These are phyloP conservation scores for Tokudaia tokunoshimensis DNA, from an alignment of 2,797 vertebrate species.

Conservation along the genomic window DNA sequence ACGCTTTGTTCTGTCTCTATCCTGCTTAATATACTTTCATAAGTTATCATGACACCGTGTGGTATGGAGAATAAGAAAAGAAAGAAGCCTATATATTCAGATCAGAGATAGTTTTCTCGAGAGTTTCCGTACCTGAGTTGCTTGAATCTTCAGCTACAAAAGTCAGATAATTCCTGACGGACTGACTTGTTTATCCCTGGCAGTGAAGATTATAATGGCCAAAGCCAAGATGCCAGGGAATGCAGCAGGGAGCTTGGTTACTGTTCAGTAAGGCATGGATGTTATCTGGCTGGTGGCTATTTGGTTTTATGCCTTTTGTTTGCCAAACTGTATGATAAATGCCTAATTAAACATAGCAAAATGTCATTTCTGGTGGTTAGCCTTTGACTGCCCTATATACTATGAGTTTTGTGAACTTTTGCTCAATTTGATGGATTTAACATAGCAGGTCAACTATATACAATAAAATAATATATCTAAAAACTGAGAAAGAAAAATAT, in stretches of 20 bases:
- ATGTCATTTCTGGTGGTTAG: neutral
- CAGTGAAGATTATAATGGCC: neutral
- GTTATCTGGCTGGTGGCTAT: neutral
- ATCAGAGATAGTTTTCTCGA: neutral
- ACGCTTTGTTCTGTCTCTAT: neutral
- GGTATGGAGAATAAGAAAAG: neutral
- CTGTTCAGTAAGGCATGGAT: neutral
- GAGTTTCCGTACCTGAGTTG: neutral
- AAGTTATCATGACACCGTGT: neutral
- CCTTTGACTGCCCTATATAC: neutral
- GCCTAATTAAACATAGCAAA: neutral
- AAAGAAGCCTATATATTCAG: neutral
- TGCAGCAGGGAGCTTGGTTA: neutral
- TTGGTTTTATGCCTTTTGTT: slow-evolving; percentile 1
- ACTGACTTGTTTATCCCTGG: neutral
- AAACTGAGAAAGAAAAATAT: neutral
- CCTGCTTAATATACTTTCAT: neutral
- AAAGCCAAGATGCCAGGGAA: neutral
- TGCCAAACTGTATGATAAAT: slow-evolving; percentile 3
- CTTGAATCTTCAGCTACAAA: neutral
- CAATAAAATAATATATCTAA: neutral
- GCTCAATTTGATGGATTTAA: neutral
- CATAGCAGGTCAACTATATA: neutral
- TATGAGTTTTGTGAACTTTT: slow-evolving; percentile 1
- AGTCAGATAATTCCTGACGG: neutral